Conservation (phyloP, 1,140 invertebrate species). For the Nasonia giraulti region DNA sequence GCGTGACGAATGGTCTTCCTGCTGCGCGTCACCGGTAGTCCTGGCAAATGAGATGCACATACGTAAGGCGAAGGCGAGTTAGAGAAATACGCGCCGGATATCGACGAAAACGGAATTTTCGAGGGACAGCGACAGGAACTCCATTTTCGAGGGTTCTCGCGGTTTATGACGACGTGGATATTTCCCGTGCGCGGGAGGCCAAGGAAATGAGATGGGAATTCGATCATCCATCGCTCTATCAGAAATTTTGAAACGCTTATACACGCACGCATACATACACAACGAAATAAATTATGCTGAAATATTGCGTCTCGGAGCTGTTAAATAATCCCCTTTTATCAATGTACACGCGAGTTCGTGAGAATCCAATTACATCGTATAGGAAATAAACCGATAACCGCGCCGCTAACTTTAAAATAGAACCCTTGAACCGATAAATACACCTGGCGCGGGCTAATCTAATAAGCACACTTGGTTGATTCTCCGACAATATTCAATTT, state of each 20-base stretch:
- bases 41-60: constrained; percentile 17
- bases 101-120: not conserved
- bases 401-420: no score
- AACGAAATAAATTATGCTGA: no score
- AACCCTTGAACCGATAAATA: not conserved
- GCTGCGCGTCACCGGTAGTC: not conserved
- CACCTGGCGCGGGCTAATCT: not conserved
- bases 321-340: no score
- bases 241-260: not conserved
- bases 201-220: not conserved
- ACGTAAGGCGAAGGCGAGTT: not conserved
- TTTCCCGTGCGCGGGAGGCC: not conserved
- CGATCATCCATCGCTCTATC: not conserved
- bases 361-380: not conserved
- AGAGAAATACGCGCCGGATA: not conserved
- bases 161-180: not conserved
- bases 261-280: no score
- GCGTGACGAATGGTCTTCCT: constrained; percentile 5
- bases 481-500: no score
- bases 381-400: not conserved
- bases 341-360: not conserved
- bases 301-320: no score
- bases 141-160: not conserved
- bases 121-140: not conserved
- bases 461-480: not conserved